phyloP scores from a whole-genome alignment of 2,113 vertebrate species.

The Microcebus tavaratra region DNA sequence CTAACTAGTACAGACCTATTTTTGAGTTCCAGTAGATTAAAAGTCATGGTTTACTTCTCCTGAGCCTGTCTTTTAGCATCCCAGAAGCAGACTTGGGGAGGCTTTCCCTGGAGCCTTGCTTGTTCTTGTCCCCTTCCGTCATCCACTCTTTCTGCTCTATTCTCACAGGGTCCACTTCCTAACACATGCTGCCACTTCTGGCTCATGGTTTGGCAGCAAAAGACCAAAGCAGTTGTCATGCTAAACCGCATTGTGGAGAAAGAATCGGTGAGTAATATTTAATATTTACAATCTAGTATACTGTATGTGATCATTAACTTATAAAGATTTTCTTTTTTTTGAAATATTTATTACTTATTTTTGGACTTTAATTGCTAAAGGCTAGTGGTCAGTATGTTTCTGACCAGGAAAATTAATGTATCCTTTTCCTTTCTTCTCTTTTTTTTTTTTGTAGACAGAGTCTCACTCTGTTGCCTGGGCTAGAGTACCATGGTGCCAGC shows the following conservation, averaged over 20 bases:
- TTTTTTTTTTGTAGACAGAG: too few species aligned
- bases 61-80: neutral
- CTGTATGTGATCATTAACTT: neutral
- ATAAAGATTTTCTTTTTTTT: neutral
- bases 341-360: neutral
- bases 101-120: neutral
- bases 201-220: constrained; percentile 99
- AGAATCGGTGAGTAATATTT: constrained; percentile 92
- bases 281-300: neutral
- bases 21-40: constrained; percentile 41
- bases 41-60: neutral
- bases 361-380: constrained; percentile 1
- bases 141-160: constrained; percentile 33
- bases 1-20: neutral
- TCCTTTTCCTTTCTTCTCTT: constrained; percentile 22
- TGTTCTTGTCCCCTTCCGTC: neutral
- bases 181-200: constrained; percentile 99
- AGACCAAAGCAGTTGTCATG: constrained; percentile 97
- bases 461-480: too few species aligned
- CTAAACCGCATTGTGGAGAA: constrained; percentile 98
- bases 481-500: too few species aligned
- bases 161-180: constrained; percentile 93
- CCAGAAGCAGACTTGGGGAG: neutral
- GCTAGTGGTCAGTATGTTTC: neutral
- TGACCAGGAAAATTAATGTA: neutral